Conservation (phyloP, 1,140 invertebrate genomes). For the Mamestra configurata region DNA sequence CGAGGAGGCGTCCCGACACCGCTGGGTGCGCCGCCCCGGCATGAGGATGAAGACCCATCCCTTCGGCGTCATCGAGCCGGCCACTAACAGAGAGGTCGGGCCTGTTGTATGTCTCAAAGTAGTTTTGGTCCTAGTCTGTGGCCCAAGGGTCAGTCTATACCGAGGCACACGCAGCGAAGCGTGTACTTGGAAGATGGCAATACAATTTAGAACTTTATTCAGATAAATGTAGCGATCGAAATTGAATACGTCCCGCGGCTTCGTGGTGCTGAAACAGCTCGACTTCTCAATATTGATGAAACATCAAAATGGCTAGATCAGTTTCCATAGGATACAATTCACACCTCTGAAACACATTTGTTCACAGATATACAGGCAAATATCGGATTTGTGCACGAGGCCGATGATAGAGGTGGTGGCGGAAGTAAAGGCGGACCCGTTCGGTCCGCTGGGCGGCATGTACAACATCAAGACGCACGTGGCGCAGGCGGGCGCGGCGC, state of each 20-base stretch:
- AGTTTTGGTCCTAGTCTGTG: too few species aligned
- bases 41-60: conserved; percentile 79
- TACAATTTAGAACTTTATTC: too few species aligned
- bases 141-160: too few species aligned
- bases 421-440: conserved; percentile 78
- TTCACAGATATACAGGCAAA: conserved; percentile 76
- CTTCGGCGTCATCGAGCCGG: conserved; percentile 67
- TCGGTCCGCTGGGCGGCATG: conserved; percentile 77
- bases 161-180: too few species aligned
- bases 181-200: too few species aligned
- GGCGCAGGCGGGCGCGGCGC: conserved; percentile 65
- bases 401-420: conserved; percentile 73
- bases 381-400: conserved; percentile 72
- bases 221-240: too few species aligned
- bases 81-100: conserved; percentile 73
- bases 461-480: conserved; percentile 80
- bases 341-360: background rate
- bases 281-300: too few species aligned
- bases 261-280: too few species aligned
- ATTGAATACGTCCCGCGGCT: too few species aligned
- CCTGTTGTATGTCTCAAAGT: too few species aligned
- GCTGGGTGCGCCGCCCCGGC: conserved; percentile 81
- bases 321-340: too few species aligned
- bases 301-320: too few species aligned
- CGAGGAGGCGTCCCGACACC: conserved; percentile 83